Evolutionary conservation across 2,113 vertebrate species (phyloP), one percentile per base, ranked within the genome.

Genomic region (Paraplagusia blochii): DNA sequence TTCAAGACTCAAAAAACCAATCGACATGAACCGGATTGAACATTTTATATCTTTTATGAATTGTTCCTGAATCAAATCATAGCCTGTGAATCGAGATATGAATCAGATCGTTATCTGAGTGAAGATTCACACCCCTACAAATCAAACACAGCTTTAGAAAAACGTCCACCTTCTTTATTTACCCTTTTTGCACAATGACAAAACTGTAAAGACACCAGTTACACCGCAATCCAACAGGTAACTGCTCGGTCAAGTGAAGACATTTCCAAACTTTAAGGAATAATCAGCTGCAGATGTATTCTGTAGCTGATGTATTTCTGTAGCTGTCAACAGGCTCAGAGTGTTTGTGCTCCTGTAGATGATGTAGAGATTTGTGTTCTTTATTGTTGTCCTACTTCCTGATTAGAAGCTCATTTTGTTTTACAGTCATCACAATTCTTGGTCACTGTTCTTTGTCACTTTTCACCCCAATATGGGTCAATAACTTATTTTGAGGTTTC

Each of bases 391-490:
- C n/a, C 11, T 29, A 22, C 15, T 7, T 63, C 49, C 44, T 40
- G 14, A 38, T 18, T 8, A 49, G n/a, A 13, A 53, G 52, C 53
- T 53, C 17, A 43, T 0, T 38, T 57, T 10, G 18, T 56, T 38
- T 61, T 18, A 44, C 33, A 56, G 45, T 53, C 11, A 47, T 53
- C 11, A 47, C 2, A 9, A 48, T 44, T 33, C 1, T 56, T 62
- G 39, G 59, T 80, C 61, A 36, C 64, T 44, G 42, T 62, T 34
- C 38, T 46, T 52, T 14, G 48, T 45, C 46, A 47, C 18, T 17
- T 66, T 77, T 76, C 66, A 74, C 69, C 85, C 80, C 80, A 90
- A 86, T 88, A 88, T 87, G 85, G 88, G 85, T 81, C 66, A 74
- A 67, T 77, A 77, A 72, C 50, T 58, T 64, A 61, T 17, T 36